A percentile compares a stretch with the other conserved stretches of the same genome.
These are phyloP conservation scores for Chorisops tibialis DNA, from an alignment of 2,888 invertebrate genomes.

Conservation along the genomic window DNA sequence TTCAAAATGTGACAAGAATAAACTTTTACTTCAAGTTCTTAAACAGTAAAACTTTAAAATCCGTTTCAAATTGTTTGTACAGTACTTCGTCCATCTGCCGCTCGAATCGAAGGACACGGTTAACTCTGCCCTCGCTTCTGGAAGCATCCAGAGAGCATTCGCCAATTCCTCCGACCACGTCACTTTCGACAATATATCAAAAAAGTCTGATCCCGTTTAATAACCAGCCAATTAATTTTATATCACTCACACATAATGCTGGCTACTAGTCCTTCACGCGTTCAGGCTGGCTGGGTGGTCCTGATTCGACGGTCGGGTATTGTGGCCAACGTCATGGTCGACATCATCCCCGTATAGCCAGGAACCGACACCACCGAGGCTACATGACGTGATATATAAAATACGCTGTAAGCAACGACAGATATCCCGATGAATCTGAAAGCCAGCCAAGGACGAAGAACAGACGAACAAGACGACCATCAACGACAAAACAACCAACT, in stretches of 20 bases:
- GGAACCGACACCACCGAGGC: not conserved
- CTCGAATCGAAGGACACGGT: constrained; percentile 1
- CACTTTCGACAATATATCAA: constrained; percentile 30
- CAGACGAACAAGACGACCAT: not conserved
- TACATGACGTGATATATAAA: not conserved
- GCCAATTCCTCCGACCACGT: constrained; percentile 7
- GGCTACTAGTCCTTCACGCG: too few relatives aligned
- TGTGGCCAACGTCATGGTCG: too few relatives aligned
- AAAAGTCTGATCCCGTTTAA: constrained; percentile 31
- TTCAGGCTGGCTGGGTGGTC: not conserved
- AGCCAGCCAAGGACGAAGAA: not conserved
- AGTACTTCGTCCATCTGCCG: constrained; percentile 11
- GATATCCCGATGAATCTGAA: constrained; percentile 9
- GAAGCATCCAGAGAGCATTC: not conserved
- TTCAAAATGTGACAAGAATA: constrained; percentile 34
- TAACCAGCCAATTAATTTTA: constrained; percentile 33
- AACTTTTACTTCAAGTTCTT: constrained; percentile 28
- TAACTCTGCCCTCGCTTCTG: not conserved
- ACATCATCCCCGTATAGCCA: constrained; percentile 13
- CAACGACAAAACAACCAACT: constrained; percentile 1
- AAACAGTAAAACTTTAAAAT: constrained; percentile 27
- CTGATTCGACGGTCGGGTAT: too few relatives aligned
- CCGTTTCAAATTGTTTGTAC: constrained; percentile 27
- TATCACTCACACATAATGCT: constrained; percentile 25
- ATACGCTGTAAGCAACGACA: constrained; percentile 4